These are phyloP conservation scores for Cyclura pinguis DNA, from an alignment of 2,797 vertebrate genomes.

Conservation along the genomic window DNA sequence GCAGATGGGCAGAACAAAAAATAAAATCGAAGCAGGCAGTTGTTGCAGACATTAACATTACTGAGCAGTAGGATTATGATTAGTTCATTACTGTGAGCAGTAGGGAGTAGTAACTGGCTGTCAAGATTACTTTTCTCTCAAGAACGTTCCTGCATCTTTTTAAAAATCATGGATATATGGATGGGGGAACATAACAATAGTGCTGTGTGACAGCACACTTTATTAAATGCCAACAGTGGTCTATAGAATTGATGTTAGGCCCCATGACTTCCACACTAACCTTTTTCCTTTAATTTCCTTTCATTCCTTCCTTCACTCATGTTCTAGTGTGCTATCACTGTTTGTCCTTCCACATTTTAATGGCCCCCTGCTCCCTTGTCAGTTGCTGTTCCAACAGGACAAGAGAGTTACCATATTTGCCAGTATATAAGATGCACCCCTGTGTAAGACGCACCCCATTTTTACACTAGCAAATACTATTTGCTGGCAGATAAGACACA, in stretches of 20 bases:
- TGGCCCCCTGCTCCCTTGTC: neutral
- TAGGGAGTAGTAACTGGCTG: slow-evolving; percentile 19
- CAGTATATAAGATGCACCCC: too few species aligned
- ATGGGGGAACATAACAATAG: neutral
- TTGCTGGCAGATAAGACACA: too few species aligned
- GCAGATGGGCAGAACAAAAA: slow-evolving; percentile 36
- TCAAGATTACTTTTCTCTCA: neutral
- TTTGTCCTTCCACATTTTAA: neutral
- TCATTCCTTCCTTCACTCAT: neutral
- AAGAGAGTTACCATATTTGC: neutral
- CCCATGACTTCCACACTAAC: neutral
- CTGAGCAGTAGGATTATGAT: slow-evolving; percentile 25
- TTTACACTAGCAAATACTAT: too few species aligned
- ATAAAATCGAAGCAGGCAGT: slow-evolving; percentile 35
- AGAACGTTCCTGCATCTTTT: slow-evolving; percentile 3
- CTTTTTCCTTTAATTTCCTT: neutral
- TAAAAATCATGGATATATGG: neutral
- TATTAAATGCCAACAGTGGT: neutral
- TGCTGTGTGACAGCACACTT: neutral
- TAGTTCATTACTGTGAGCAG: slow-evolving; percentile 40
- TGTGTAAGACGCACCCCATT: too few species aligned
- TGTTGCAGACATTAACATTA: slow-evolving; percentile 24
- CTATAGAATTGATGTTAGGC: neutral
- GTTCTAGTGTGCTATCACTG: neutral
- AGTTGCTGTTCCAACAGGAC: neutral